Evolutionary conservation across 2,113 vertebrate species (phyloP).

Genomic region (Notiomystis cincta): DNA sequence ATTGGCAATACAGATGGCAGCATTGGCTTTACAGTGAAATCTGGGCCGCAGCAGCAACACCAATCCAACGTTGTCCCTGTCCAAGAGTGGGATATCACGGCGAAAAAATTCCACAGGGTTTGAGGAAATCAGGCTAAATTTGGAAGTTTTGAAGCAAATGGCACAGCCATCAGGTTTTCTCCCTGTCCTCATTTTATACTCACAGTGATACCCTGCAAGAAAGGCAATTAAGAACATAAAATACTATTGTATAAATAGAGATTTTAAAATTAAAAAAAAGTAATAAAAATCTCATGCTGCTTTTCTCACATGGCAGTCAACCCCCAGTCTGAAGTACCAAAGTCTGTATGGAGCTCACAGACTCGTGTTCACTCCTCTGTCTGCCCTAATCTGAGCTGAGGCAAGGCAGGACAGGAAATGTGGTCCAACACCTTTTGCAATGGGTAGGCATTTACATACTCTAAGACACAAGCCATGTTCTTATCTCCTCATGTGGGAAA

Average conservation of each 20-base stretch:
- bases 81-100: conserved; percentile 80
- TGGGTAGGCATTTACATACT: not conserved
- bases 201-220: conserved; percentile 88
- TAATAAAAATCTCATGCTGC: not conserved
- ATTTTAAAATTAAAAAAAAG: not conserved
- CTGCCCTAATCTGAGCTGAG: not conserved
- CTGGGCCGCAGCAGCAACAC: conserved; percentile 83
- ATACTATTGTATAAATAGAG: not conserved
- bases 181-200: conserved; percentile 92
- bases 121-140: conserved; percentile 83
- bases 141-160: conserved; percentile 85
- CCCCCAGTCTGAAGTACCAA: not conserved
- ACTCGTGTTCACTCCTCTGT: not conserved
- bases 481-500: not conserved
- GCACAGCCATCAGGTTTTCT: conserved; percentile 91
- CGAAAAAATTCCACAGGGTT: conserved; percentile 89
- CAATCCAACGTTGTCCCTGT: conserved; percentile 94
- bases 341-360: not conserved
- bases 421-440: not conserved
- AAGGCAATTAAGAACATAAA: not conserved
- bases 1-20: conserved; percentile 85
- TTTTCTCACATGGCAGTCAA: not conserved
- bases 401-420: not conserved
- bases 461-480: not conserved
- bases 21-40: not conserved